Evolutionary conservation across 2,113 vertebrate species (phyloP).

Genomic region (Felis catus): F.catus_Fca126_mat1.0 CM031415.1:20388001-20388500

Average conservation of each 20-base stretch:
- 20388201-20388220: background rate
- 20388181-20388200: background rate
- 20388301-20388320: no score
- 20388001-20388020: constrained; percentile 56
- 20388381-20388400: no score
- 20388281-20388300: no score
- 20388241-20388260: background rate
- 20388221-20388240: background rate
- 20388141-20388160: background rate
- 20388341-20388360: no score
- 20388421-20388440: no score
- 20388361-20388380: no score
- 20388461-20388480: no score
- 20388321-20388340: no score
- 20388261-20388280: background rate
- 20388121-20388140: background rate
- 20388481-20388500: no score
- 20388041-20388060: background rate
- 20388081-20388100: background rate
- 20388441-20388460: no score
- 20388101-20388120: background rate
- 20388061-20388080: background rate
- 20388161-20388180: background rate
- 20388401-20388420: no score
- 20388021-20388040: constrained; percentile 26